phyloP scores from a whole-genome alignment of 2,888 invertebrate species.

The Amphiduros pacificus region DNA sequence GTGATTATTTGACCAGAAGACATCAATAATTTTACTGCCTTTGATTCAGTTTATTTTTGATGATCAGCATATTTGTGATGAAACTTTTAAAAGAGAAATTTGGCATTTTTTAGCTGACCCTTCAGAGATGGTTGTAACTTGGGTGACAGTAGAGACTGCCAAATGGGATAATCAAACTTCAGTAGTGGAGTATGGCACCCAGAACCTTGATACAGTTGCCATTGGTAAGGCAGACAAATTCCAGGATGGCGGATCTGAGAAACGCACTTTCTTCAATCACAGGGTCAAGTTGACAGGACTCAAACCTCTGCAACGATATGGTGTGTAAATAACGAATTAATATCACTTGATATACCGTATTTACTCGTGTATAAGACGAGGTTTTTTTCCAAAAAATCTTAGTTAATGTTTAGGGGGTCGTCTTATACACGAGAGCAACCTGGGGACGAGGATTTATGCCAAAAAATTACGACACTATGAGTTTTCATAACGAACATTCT shows the following conservation, averaged over 20 bases:
- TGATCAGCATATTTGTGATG: too few relatives aligned
- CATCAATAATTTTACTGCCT: too few relatives aligned
- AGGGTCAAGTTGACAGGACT: slow-evolving; percentile 19
- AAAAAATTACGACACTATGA: too few relatives aligned
- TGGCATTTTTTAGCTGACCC: slow-evolving; percentile 24
- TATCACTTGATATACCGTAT: background rate
- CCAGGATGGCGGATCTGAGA: slow-evolving; percentile 28
- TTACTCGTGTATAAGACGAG: background rate
- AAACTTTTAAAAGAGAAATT: background rate
- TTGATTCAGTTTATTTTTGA: too few relatives aligned
- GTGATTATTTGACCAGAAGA: too few relatives aligned
- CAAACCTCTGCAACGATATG: background rate
- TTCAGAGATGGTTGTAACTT: slow-evolving; percentile 42
- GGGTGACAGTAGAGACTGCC: slow-evolving; percentile 43
- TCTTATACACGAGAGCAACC: too few relatives aligned
- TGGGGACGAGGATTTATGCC: too few relatives aligned
- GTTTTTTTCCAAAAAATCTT: too few relatives aligned
- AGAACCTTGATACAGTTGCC: slow-evolving; percentile 8
- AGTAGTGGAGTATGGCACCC: slow-evolving; percentile 36
- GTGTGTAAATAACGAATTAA: background rate
- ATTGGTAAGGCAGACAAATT: slow-evolving; percentile 24
- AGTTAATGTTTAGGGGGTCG: too few relatives aligned
- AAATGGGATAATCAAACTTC: slow-evolving; percentile 29
- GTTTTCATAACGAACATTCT: too few relatives aligned
- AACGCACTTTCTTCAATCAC: slow-evolving; percentile 27